Evolutionary conservation across 2,113 vertebrate genomes (phyloP).

Genomic region (Scopus umbretta): DNA sequence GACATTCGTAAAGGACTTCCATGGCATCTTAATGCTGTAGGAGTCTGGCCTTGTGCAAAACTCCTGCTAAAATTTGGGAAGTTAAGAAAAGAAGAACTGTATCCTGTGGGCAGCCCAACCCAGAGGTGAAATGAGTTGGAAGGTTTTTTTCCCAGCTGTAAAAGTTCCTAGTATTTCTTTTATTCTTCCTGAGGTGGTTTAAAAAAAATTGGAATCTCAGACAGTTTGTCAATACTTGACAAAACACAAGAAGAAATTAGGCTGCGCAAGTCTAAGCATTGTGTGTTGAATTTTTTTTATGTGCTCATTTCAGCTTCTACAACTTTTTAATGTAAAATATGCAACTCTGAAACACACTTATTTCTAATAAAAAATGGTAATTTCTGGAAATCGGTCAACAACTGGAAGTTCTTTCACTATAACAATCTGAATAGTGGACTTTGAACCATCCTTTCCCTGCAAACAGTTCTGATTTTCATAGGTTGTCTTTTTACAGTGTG

Average conservation of each 20-base stretch:
- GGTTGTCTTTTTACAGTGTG: background rate
- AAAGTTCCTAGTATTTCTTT: background rate
- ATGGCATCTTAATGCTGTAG: fast-evolving
- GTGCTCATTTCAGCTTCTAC: background rate
- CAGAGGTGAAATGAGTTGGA: background rate
- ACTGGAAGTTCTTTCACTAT: background rate
- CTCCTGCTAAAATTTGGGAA: background rate
- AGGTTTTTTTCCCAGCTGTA: background rate
- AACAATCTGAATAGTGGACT: background rate
- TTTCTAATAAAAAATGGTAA: background rate
- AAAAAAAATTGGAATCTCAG: background rate
- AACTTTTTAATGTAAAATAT: background rate
- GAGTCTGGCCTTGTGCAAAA: background rate
- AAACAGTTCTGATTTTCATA: background rate
- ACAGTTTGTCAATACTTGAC: too few species aligned
- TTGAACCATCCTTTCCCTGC: background rate
- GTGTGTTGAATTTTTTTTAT: fast-evolving
- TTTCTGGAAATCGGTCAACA: background rate
- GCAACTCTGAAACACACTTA: background rate
- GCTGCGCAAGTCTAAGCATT: background rate
- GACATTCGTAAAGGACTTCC: background rate
- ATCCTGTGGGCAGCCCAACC: background rate
- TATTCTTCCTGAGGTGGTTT: background rate
- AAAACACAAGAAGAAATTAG: background rate
- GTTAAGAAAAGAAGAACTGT: background rate